Evolutionary conservation across 2,888 invertebrate species (phyloP).

Genomic region (Mesorhabditis sp.): DNA sequence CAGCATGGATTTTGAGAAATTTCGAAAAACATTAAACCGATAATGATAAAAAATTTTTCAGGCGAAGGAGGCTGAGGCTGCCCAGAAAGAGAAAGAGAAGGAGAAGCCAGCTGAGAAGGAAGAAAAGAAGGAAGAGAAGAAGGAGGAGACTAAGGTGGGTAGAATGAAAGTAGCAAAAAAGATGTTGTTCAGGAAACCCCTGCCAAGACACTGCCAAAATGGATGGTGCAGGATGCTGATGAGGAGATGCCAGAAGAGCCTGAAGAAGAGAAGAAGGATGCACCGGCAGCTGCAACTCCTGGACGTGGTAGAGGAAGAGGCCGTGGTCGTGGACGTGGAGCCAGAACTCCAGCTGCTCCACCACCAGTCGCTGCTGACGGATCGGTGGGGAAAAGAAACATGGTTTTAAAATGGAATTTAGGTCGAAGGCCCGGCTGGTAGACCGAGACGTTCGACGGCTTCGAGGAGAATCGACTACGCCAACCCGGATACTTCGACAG

Average conservation of each 20-base stretch:
- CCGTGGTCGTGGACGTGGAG: conserved; percentile 37
- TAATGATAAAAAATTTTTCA: not conserved
- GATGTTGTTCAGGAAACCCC: not conserved
- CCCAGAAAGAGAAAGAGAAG: conserved; percentile 7
- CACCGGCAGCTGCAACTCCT: conserved; percentile 11
- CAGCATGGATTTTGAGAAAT: too few relatives aligned
- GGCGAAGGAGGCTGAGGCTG: conserved; percentile 12
- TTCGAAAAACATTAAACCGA: too few relatives aligned
- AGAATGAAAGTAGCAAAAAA: conserved; percentile 6
- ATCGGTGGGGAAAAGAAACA: not conserved
- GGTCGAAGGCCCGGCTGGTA: conserved; percentile 34
- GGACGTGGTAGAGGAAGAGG: conserved; percentile 27
- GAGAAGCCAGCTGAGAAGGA: conserved; percentile 9
- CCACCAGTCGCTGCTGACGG: conserved; percentile 13
- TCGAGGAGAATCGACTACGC: conserved; percentile 50
- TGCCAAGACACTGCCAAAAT: not conserved
- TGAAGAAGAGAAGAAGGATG: conserved; percentile 11
- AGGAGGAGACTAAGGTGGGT: not conserved
- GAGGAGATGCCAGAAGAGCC: conserved; percentile 10
- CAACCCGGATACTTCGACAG: conserved; percentile 51
- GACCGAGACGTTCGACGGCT: conserved; percentile 49
- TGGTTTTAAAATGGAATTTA: not conserved
- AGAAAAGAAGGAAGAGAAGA: conserved; percentile 3
- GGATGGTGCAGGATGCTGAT: conserved; percentile 13
- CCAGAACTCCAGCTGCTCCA: conserved; percentile 13